Percentiles rank a stretch among this genome's conserved stretches.
Conservation (phyloP, 2,888 invertebrate species). For the Xanthostigma xanthostigma region DNA sequence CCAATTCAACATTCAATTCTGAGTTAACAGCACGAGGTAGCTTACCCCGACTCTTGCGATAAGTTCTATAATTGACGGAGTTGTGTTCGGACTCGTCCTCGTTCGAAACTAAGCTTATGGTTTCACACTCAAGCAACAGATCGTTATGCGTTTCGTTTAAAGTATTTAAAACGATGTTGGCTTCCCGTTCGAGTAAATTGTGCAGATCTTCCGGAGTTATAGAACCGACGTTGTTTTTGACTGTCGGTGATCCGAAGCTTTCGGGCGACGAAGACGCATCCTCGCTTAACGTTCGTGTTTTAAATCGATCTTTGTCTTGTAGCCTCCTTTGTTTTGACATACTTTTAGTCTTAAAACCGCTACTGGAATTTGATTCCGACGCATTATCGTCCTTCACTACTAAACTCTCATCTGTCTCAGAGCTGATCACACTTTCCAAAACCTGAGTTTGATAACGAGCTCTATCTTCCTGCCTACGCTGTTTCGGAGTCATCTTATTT, state of each 20-base stretch:
- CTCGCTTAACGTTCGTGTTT: conserved; percentile 51
- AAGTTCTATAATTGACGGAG: conserved; percentile 42
- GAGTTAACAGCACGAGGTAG: conserved; percentile 33
- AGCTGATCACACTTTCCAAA: conserved; percentile 19
- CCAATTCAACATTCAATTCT: neutral
- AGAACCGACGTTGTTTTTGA: conserved; percentile 10
- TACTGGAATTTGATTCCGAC: neutral
- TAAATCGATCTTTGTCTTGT: conserved; percentile 57
- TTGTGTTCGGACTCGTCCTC: conserved; percentile 54
- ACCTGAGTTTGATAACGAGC: conserved; percentile 56
- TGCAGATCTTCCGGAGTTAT: conserved; percentile 27
- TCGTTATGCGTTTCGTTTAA: conserved; percentile 33
- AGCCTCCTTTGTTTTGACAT: conserved; percentile 40
- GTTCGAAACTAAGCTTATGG: conserved; percentile 53
- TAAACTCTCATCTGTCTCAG: conserved; percentile 10
- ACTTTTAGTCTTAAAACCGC: conserved; percentile 24
- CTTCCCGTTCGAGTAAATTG: conserved; percentile 36
- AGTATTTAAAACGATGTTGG: conserved; percentile 37
- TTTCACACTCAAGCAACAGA: conserved; percentile 40
- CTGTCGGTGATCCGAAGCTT: conserved; percentile 21
- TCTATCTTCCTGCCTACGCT: conserved; percentile 48
- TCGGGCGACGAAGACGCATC: conserved; percentile 37
- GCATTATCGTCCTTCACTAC: conserved; percentile 1
- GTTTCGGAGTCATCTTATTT: conserved; percentile 42
- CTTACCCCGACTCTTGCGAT: conserved; percentile 36